These are phyloP conservation scores for Enteromius thamalakanensis DNA, from an alignment of 2,797 vertebrate genomes.

Conservation along the genomic window DNA sequence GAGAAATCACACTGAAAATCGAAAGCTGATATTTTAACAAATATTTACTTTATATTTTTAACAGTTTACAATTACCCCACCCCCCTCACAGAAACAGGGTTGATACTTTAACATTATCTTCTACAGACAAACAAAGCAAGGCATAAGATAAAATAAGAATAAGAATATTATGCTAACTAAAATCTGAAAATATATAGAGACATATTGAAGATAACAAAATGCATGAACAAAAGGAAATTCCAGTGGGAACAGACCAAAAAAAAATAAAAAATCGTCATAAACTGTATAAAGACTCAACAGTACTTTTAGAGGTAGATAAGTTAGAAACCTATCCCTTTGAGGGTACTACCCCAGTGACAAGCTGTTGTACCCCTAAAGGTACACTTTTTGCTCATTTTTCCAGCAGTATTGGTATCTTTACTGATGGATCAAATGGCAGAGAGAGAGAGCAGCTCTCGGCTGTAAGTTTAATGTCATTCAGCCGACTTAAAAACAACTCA, in stretches of 20 bases:
- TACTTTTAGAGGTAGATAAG: background rate
- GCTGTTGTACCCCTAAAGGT: constrained; percentile 2
- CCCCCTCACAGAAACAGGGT: too few relatives aligned
- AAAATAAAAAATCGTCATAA: background rate
- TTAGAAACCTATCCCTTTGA: background rate
- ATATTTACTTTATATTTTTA: background rate
- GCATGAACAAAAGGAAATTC: background rate
- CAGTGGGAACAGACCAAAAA: background rate
- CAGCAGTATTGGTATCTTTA: constrained; percentile 21
- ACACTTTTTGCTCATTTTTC: background rate
- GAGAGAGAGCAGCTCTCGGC: constrained; percentile 47
- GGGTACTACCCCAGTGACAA: background rate
- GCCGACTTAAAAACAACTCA: constrained; percentile 50
- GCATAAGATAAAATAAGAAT: background rate
- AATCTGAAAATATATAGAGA: too few relatives aligned
- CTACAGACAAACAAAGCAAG: background rate
- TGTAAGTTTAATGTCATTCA: constrained; percentile 56
- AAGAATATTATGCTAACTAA: background rate
- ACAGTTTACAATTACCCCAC: background rate
- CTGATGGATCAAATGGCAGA: constrained; percentile 48
- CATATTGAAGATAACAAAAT: background rate
- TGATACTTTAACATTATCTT: too few relatives aligned
- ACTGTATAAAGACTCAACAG: background rate
- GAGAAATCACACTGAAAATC: too few relatives aligned
- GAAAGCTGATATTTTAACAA: background rate